These are phyloP conservation scores for Nycteola revayana DNA, from an alignment of 2,888 invertebrate species.

Conservation along the genomic window DNA sequence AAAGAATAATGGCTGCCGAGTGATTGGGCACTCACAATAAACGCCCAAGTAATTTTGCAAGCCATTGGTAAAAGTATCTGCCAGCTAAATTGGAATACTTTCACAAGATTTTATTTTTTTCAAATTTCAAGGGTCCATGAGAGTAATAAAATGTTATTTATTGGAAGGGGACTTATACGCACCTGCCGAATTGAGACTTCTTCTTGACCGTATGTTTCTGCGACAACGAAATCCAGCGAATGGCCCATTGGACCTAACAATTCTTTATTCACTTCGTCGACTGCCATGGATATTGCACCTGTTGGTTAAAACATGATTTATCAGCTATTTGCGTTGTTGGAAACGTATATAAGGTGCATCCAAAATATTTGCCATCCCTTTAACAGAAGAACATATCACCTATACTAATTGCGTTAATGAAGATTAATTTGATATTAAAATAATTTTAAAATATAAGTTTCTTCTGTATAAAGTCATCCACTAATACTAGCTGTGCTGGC, in stretches of 20 bases:
- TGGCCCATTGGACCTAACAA: conserved; percentile 85
- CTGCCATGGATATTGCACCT: conserved; percentile 94
- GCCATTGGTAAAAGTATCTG: conserved; percentile 47
- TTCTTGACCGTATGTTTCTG: conserved; percentile 96
- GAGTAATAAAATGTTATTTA: conserved; percentile 22
- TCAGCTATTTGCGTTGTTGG: too few relatives aligned
- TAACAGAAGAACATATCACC: too few relatives aligned
- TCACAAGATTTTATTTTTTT: conserved; percentile 28
- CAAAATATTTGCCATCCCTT: too few relatives aligned
- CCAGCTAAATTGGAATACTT: conserved; percentile 39
- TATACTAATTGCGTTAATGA: too few relatives aligned
- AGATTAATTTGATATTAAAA: too few relatives aligned
- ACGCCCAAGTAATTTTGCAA: conserved; percentile 50
- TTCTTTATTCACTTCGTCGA: conserved; percentile 89
- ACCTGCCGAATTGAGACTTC: conserved; percentile 90
- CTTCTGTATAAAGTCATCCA: neutral
- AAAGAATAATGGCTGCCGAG: conserved; percentile 54
- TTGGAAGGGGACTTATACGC: conserved; percentile 20
- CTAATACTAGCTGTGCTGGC: neutral
- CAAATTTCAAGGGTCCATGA: conserved; percentile 16
- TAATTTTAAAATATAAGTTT: too few relatives aligned
- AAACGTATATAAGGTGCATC: too few relatives aligned
- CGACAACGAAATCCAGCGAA: conserved; percentile 89
- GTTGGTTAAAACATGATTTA: too few relatives aligned
- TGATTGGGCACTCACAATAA: conserved; percentile 39